These are phyloP conservation scores for Drosophila suzukii DNA, from an alignment of 1,140 invertebrate genomes.

Conservation along the genomic window DNA sequence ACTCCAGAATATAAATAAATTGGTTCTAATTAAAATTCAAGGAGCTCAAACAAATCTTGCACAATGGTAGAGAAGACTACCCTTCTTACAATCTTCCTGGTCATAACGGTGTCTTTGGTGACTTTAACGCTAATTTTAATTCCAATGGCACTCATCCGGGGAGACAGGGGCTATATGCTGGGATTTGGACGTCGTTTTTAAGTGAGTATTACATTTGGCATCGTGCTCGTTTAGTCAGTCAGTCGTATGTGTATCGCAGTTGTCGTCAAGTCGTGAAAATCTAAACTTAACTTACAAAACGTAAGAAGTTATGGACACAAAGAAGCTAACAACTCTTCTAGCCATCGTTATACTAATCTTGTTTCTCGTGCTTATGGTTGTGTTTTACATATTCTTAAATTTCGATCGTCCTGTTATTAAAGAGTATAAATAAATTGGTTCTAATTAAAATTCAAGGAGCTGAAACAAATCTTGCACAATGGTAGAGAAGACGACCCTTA, in stretches of 20 bases:
- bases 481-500: constrained; percentile 3
- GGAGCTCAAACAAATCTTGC: background rate
- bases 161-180: background rate
- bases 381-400: constrained; percentile 6
- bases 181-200: no score
- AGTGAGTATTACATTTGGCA: no score
- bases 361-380: constrained; percentile 1
- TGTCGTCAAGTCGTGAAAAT: background rate
- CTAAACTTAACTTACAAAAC: background rate
- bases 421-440: no score
- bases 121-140: constrained; percentile 4
- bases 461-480: background rate
- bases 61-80: constrained; percentile 3
- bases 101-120: background rate
- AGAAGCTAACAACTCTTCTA: background rate
- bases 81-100: background rate
- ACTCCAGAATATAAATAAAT: no score
- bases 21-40: no score
- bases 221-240: background rate
- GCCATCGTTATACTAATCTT: background rate
- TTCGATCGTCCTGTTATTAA: background rate
- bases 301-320: constrained; percentile 11
- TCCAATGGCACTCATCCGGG: constrained; percentile 9
- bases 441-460: no score
- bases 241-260: background rate